A percentile compares a stretch with the other conserved stretches of the same genome.
Evolutionary conservation across 2,888 invertebrate species (phyloP).

Genomic region (Callinectes sapidus): DNA sequence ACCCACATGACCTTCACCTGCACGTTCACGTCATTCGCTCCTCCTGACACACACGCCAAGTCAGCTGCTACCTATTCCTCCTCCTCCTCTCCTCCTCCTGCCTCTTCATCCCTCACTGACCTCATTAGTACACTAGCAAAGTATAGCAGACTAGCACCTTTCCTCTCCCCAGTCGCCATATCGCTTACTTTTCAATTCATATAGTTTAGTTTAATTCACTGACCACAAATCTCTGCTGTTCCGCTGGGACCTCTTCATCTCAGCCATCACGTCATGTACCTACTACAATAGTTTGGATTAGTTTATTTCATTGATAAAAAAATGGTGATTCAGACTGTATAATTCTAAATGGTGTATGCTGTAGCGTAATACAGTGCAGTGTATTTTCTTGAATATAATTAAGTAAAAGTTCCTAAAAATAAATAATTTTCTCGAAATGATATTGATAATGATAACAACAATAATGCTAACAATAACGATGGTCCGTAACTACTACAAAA

Average conservation of each 20-base stretch:
- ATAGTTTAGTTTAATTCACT: too few relatives aligned
- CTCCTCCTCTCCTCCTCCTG: neutral
- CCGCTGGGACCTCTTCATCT: neutral
- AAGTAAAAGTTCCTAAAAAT: too few relatives aligned
- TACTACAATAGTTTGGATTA: neutral
- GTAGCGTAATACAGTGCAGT: too few relatives aligned
- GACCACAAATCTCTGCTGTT: too few relatives aligned
- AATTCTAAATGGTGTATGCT: neutral
- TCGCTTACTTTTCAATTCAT: too few relatives aligned
- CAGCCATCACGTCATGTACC: neutral
- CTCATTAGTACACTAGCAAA: neutral
- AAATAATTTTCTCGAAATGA: too few relatives aligned
- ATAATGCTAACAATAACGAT: too few relatives aligned
- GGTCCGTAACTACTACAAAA: too few relatives aligned
- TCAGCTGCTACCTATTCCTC: neutral
- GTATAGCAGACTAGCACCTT: neutral
- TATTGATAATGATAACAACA: too few relatives aligned
- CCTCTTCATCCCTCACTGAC: neutral
- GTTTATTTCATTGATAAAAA: too few relatives aligned
- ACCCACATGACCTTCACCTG: constrained; percentile 25
- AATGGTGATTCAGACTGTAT: neutral
- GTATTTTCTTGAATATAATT: too few relatives aligned
- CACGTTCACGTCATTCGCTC: neutral
- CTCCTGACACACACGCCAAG: neutral
- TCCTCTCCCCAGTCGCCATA: too few relatives aligned